phyloP scores from a whole-genome alignment of 2,113 vertebrate genomes.

The Symphodus melops region DNA sequence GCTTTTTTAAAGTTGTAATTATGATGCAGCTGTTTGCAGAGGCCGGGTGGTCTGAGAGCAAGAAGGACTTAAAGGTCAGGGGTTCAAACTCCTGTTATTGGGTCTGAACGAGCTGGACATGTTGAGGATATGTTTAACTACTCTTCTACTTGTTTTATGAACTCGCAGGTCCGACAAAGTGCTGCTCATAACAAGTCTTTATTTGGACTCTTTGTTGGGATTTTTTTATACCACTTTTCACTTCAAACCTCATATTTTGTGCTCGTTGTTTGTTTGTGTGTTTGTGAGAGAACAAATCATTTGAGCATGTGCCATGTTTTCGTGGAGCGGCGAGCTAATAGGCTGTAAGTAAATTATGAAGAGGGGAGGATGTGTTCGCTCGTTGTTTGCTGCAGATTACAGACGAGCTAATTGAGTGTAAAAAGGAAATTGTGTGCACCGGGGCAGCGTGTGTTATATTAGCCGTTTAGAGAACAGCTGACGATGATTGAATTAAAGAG shows the following conservation, averaged over 20 bases:
- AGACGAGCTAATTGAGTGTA: conserved; percentile 4
- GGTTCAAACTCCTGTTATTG: neutral
- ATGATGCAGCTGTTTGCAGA: neutral
- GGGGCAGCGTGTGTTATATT: neutral
- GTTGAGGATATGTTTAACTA: too few species aligned
- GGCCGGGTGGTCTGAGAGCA: conserved; percentile 12
- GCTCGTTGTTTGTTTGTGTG: neutral
- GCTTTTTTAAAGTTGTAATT: conserved; percentile 18
- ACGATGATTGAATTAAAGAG: conserved; percentile 30
- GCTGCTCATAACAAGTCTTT: too few species aligned
- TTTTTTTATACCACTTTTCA: too few species aligned
- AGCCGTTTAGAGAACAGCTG: conserved; percentile 12
- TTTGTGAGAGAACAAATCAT: neutral
- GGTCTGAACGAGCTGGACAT: too few species aligned
- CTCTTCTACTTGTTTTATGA: too few species aligned
- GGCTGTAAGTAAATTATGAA: neutral
- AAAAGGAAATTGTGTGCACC: neutral
- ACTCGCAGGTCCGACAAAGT: too few species aligned
- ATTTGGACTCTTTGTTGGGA: too few species aligned
- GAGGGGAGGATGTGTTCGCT: conserved; percentile 7
- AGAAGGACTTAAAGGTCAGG: neutral
- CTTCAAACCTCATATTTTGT: too few species aligned
- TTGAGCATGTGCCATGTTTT: accelerated
- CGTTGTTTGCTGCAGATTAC: neutral
- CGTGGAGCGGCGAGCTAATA: neutral